Conservation (phyloP, 2,888 invertebrate genomes). For the Nomada fucata region DNA sequence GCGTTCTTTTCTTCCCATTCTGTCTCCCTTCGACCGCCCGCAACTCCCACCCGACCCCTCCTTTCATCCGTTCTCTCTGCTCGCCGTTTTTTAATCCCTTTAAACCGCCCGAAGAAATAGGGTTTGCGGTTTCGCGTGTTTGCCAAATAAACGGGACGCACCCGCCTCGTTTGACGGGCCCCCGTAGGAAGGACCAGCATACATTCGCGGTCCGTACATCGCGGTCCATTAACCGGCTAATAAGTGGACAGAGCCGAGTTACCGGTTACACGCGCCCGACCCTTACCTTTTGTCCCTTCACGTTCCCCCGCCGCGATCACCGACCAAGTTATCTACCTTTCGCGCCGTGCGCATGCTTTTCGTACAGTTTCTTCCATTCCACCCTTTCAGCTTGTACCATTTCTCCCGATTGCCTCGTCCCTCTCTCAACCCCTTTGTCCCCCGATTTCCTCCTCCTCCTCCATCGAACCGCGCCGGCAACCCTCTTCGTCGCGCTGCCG, state of each 20-base stretch:
- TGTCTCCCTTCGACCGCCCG: background rate
- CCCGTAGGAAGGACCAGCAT: slow-evolving; percentile 67
- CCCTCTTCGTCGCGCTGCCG: background rate
- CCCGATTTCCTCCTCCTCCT: background rate
- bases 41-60: background rate
- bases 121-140: slow-evolving; percentile 74
- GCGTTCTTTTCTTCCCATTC: background rate
- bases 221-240: slow-evolving; percentile 76
- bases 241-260: slow-evolving; percentile 75
- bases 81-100: slow-evolving; percentile 64
- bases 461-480: no score
- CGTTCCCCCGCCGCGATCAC: background rate
- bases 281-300: slow-evolving; percentile 10
- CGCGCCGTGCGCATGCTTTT: background rate
- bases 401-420: background rate
- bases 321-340: background rate
- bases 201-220: slow-evolving; percentile 71
- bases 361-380: slow-evolving; percentile 43
- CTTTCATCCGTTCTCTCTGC: background rate
- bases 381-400: slow-evolving; percentile 1
- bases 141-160: slow-evolving; percentile 74
- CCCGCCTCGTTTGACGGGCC: slow-evolving; percentile 72
- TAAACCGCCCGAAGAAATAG: slow-evolving; percentile 70
- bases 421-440: background rate
- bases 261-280: slow-evolving; percentile 68